phyloP scores from a whole-genome alignment of 2,797 vertebrate genomes.

The Perodicticus potto region DNA sequence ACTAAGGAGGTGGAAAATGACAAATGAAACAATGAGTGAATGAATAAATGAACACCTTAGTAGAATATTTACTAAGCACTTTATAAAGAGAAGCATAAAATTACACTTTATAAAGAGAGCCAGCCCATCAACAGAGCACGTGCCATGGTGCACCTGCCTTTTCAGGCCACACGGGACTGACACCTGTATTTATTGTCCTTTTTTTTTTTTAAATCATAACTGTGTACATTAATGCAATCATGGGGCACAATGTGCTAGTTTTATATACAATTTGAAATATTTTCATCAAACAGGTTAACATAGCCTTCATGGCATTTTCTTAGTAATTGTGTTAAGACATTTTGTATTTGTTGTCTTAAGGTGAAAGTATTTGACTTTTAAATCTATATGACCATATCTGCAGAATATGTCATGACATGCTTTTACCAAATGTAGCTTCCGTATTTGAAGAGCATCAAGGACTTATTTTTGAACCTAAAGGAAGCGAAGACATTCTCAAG shows the following conservation, averaged over 20 bases:
- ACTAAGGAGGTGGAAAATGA: background rate
- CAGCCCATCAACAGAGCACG: accelerated
- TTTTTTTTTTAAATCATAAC: too few species aligned
- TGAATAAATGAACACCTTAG: background rate
- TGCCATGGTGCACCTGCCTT: background rate
- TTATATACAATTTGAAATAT: too few species aligned
- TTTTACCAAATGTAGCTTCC: background rate
- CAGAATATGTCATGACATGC: background rate
- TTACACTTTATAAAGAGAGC: background rate
- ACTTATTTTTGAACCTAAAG: background rate
- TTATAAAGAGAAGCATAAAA: background rate
- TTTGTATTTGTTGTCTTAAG: background rate
- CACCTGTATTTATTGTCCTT: background rate
- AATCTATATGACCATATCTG: background rate
- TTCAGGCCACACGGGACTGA: background rate
- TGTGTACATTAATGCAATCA: too few species aligned
- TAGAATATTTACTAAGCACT: background rate
- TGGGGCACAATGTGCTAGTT: too few species aligned
- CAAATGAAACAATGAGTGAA: background rate
- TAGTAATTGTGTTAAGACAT: too few species aligned
- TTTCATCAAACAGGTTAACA: too few species aligned
- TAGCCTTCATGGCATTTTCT: too few species aligned
- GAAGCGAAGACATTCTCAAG: background rate
- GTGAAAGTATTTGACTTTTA: conserved; percentile 14
- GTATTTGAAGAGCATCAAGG: background rate